Percentiles rank a stretch among this genome's conserved stretches.
phyloP scores from a whole-genome alignment of 2,888 invertebrate species.

The Melanostoma mellinum region DNA sequence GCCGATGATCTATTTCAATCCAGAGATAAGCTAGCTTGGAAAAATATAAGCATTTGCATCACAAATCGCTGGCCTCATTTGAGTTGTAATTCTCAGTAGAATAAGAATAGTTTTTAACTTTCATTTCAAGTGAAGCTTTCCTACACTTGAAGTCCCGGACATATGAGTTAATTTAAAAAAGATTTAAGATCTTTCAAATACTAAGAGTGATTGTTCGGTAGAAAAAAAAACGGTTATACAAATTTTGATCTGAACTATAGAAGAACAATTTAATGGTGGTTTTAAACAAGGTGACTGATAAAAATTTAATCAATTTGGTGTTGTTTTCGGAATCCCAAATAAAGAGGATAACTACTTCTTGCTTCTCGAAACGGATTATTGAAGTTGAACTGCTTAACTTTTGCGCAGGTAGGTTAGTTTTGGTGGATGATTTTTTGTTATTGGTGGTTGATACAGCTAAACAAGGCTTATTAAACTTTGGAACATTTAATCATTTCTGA shows the following conservation, averaged over 20 bases:
- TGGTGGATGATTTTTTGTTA: too few species aligned
- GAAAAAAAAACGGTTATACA: too few species aligned
- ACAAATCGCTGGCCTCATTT: slow-evolving; percentile 26
- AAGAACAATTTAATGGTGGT: slow-evolving; percentile 52
- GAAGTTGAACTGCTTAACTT: slow-evolving; percentile 39
- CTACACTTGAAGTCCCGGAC: too few species aligned
- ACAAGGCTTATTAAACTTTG: too few species aligned
- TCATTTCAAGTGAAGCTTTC: background rate
- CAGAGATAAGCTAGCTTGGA: background rate
- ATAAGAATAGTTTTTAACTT: background rate
- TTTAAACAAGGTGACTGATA: slow-evolving; percentile 37
- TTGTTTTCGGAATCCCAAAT: slow-evolving; percentile 16
- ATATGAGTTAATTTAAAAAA: too few species aligned
- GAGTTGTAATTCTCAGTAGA: slow-evolving; percentile 21
- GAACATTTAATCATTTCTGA: too few species aligned
- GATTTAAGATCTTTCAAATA: too few species aligned
- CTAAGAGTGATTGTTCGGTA: too few species aligned
- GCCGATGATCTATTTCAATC: background rate
- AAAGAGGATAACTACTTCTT: slow-evolving; percentile 9
- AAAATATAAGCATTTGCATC: slow-evolving; percentile 36
- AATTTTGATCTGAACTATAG: background rate
- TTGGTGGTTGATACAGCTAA: too few species aligned
- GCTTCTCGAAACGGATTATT: slow-evolving; percentile 40
- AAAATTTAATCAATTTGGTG: slow-evolving; percentile 29
- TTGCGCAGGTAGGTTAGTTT: too few species aligned